These are phyloP conservation scores for Leptinotarsa defecta DNA, from an alignment of 1,140 invertebrate species.

Conservation along the genomic window DNA sequence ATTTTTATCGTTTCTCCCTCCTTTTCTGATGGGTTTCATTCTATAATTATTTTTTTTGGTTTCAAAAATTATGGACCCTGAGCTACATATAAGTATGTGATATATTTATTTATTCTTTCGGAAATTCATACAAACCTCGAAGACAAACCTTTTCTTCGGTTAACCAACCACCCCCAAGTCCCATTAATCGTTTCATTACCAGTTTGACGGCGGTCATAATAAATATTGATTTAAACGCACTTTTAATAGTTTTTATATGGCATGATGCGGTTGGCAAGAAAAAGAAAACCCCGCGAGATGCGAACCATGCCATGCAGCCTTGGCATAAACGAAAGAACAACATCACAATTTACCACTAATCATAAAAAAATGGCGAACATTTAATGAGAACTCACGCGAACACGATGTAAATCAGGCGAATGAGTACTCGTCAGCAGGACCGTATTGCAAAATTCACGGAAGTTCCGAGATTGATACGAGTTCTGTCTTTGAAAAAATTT, in stretches of 20 bases:
- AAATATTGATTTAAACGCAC: neutral
- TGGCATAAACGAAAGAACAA: constrained; percentile 9
- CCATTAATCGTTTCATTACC: constrained; percentile 5
- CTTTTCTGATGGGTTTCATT: too few species aligned
- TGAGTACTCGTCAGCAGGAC: constrained; percentile 1
- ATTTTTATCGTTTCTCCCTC: too few species aligned
- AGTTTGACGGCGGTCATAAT: neutral
- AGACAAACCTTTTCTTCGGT: neutral
- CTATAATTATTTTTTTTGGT: too few species aligned
- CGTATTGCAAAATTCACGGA: too few species aligned
- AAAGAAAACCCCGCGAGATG: neutral
- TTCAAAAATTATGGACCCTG: too few species aligned
- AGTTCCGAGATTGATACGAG: too few species aligned
- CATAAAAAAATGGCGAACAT: constrained; percentile 23
- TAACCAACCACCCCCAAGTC: constrained; percentile 11
- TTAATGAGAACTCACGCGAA: constrained; percentile 32
- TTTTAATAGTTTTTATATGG: neutral
- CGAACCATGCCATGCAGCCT: neutral
- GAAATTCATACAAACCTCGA: too few species aligned
- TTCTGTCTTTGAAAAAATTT: too few species aligned
- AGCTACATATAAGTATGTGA: too few species aligned
- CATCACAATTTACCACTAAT: constrained; percentile 23
- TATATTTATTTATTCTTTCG: too few species aligned
- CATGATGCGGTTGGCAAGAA: neutral
- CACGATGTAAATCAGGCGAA: constrained; percentile 32